phyloP scores from a whole-genome alignment of 2,888 invertebrate species.

The Epinotia bilunana region DNA sequence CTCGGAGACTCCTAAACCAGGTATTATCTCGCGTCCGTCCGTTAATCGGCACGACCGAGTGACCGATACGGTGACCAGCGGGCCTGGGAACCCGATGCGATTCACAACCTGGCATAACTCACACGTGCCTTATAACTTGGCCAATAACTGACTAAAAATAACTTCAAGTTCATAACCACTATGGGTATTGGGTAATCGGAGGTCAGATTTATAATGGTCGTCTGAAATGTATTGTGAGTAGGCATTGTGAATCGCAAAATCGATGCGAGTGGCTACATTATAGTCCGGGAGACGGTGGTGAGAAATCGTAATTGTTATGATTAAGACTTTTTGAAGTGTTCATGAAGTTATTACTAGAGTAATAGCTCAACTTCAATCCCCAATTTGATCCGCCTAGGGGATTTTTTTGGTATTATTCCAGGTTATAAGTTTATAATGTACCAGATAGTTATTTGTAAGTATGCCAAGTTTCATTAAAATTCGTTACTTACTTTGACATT shows the following conservation, averaged over 20 bases:
- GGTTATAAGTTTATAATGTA: too few species aligned
- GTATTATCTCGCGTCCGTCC: background rate
- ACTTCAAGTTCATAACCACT: too few species aligned
- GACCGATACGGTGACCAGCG: background rate
- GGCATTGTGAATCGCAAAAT: background rate
- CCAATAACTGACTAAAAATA: background rate
- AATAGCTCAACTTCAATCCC: too few species aligned
- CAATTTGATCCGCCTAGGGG: too few species aligned
- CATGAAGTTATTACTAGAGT: too few species aligned
- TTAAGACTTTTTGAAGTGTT: background rate
- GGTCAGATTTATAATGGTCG: background rate
- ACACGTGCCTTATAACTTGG: background rate
- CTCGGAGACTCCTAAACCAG: too few species aligned
- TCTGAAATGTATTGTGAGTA: too few species aligned
- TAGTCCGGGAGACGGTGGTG: background rate
- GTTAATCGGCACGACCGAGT: slow-evolving; percentile 11
- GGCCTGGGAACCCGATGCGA: background rate
- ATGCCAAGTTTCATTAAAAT: too few species aligned
- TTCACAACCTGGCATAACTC: background rate
- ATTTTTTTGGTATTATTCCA: too few species aligned
- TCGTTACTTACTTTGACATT: too few species aligned
- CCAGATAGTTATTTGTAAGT: too few species aligned
- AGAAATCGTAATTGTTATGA: background rate
- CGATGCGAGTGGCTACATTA: background rate
- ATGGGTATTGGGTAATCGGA: background rate